Conservation (phyloP, 2,797 vertebrate species). For the Galagoides demidoff region DNA sequence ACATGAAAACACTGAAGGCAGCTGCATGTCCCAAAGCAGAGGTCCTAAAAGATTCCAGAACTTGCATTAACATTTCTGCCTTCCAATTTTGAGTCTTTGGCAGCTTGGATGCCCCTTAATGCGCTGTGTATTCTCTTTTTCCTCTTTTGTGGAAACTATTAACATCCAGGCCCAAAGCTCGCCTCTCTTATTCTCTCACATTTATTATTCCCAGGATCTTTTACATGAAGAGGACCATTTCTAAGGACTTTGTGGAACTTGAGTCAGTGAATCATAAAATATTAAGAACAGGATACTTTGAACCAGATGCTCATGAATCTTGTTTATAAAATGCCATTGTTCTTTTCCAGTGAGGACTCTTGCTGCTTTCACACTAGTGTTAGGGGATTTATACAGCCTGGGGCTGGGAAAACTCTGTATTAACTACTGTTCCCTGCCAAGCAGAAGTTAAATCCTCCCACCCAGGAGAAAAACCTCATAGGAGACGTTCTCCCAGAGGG, state of each 20-base stretch:
- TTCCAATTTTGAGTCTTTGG: background rate
- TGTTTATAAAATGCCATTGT: background rate
- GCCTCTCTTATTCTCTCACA: background rate
- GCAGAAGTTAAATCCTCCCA: background rate
- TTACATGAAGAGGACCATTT: background rate
- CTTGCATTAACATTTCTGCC: background rate
- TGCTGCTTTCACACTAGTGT: background rate
- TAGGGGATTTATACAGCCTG: background rate
- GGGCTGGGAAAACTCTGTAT: background rate
- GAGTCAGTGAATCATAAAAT: constrained; percentile 24
- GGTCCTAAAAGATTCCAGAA: background rate
- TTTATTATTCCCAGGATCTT: background rate
- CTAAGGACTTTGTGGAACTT: background rate
- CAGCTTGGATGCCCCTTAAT: background rate
- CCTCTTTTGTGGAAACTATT: background rate
- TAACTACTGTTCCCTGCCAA: background rate
- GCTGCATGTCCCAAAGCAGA: background rate
- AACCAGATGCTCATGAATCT: background rate
- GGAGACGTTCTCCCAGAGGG: background rate
- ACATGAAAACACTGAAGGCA: background rate
- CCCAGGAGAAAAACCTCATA: background rate
- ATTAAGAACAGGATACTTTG: background rate
- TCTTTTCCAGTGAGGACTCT: background rate
- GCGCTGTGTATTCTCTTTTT: background rate
- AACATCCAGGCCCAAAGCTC: background rate